Conservation (phyloP, 2,888 invertebrate species). For the Standfussiana lucernea region DNA sequence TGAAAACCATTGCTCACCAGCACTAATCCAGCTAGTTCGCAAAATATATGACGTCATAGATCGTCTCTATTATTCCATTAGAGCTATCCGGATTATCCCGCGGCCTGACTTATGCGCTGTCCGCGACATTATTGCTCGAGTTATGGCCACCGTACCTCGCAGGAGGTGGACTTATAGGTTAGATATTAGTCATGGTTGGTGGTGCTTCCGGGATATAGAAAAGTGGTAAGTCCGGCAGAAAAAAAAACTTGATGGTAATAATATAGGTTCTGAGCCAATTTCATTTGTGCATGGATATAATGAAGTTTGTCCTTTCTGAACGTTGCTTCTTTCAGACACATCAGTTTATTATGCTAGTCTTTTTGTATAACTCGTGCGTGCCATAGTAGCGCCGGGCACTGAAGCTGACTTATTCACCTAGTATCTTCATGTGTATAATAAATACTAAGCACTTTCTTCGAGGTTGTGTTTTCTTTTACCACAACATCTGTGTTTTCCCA, state of each 20-base stretch:
- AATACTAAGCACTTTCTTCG: neutral
- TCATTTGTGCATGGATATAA: neutral
- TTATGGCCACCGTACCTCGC: constrained; percentile 63
- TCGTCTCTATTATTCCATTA: constrained; percentile 76
- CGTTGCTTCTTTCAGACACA: neutral
- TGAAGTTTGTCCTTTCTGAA: neutral
- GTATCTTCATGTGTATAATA: too few species aligned
- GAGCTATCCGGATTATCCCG: constrained; percentile 70
- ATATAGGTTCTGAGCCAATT: neutral
- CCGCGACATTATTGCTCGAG: constrained; percentile 66
- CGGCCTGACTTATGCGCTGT: constrained; percentile 72
- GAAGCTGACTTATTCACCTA: neutral
- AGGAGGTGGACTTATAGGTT: constrained; percentile 47
- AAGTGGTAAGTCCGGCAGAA: neutral
- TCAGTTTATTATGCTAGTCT: neutral
- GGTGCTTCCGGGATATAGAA: neutral
- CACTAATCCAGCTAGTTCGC: constrained; percentile 63
- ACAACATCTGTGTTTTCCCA: neutral
- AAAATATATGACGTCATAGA: constrained; percentile 72
- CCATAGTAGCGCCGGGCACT: neutral
- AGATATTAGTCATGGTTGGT: constrained; percentile 41
- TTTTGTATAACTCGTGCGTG: neutral
- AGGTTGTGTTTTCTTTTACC: neutral
- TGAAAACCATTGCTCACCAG: constrained; percentile 46
- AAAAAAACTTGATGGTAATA: neutral